These are phyloP conservation scores for Lophura nycthemera DNA, from an alignment of 2,113 vertebrate genomes.

Conservation along the genomic window DNA sequence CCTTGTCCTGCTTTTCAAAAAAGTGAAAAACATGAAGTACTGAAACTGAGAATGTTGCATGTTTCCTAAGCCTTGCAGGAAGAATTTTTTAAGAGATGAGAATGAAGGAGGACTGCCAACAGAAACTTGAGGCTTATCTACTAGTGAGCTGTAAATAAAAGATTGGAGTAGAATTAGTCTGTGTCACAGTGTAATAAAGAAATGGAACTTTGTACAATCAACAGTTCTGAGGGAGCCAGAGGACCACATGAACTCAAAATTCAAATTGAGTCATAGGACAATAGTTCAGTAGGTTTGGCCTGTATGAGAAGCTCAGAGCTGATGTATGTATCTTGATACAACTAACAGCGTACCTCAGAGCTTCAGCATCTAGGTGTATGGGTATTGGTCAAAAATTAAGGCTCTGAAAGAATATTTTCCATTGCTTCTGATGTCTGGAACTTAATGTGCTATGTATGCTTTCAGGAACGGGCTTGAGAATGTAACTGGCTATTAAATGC, in stretches of 20 bases:
- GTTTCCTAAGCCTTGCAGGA: not conserved
- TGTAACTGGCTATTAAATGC: not conserved
- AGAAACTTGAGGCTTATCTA: not conserved
- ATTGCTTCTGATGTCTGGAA: not conserved
- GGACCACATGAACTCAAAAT: not conserved
- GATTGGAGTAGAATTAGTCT: not conserved
- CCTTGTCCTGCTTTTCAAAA: not conserved
- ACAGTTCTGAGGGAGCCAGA: not conserved
- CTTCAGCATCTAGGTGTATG: not conserved
- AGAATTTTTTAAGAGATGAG: not conserved
- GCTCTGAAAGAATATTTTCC: not conserved
- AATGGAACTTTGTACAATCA: not conserved
- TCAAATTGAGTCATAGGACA: slow-evolving; percentile 18
- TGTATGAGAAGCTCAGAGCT: not conserved
- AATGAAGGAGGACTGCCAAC: not conserved
- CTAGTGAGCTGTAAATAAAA: not conserved
- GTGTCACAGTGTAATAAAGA: not conserved
- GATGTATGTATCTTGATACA: not conserved
- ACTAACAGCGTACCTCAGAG: not conserved
- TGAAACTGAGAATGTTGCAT: not conserved
- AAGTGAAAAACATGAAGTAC: not conserved
- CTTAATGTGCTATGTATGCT: not conserved
- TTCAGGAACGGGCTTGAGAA: not conserved
- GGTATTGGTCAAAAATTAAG: not conserved
- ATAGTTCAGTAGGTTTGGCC: slow-evolving; percentile 38